Evolutionary conservation across 1,140 invertebrate genomes (phyloP).

Genomic region (Drosophila lowei): DNA sequence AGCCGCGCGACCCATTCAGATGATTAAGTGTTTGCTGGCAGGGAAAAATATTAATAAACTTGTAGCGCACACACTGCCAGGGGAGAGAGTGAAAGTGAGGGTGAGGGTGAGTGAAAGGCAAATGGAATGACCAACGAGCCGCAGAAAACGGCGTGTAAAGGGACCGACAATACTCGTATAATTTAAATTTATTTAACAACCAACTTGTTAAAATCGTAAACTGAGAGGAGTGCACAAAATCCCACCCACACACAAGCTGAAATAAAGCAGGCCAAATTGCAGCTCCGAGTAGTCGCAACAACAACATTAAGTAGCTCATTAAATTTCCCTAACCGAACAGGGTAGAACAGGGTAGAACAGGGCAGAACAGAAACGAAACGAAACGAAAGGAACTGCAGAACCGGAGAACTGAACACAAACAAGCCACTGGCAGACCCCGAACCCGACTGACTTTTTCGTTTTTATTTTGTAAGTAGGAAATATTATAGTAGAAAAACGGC

Average conservation of each 20-base stretch:
- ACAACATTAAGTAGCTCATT: slow-evolving; percentile 78
- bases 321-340: slow-evolving; percentile 67
- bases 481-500: slow-evolving; percentile 72
- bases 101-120: slow-evolving; percentile 2
- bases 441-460: slow-evolving; percentile 59
- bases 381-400: too few relatives aligned
- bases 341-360: slow-evolving; percentile 18
- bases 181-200: slow-evolving; percentile 80
- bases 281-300: slow-evolving; percentile 31
- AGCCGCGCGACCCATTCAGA: slow-evolving; percentile 33
- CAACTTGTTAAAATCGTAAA: slow-evolving; percentile 76
- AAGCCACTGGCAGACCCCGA: slow-evolving; percentile 33
- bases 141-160: slow-evolving; percentile 34
- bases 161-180: slow-evolving; percentile 52
- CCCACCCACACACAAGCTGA: slow-evolving; percentile 6
- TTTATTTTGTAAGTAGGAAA: slow-evolving; percentile 76
- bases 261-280: slow-evolving; percentile 35
- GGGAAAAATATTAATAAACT: slow-evolving; percentile 63
- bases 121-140: slow-evolving; percentile 55
- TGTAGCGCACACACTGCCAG: slow-evolving; percentile 28
- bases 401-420: slow-evolving; percentile 16
- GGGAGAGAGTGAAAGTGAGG: neutral
- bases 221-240: slow-evolving; percentile 21
- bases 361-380: neutral
- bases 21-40: slow-evolving; percentile 63